These are phyloP conservation scores for Spialia ferax DNA, from an alignment of 2,888 invertebrate genomes.

Conservation along the genomic window DNA sequence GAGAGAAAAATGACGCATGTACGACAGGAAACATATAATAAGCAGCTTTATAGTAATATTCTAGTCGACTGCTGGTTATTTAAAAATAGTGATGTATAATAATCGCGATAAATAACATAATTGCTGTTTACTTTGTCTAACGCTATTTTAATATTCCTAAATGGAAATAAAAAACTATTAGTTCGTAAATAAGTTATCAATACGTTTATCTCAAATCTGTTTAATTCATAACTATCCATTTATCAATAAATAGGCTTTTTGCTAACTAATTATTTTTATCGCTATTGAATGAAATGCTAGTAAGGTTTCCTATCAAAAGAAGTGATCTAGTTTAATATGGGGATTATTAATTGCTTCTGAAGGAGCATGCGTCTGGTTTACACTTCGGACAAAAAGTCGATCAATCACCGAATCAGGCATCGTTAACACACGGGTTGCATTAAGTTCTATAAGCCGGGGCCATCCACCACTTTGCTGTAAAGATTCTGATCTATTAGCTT, in stretches of 20 bases:
- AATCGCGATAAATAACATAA: slow-evolving; percentile 4
- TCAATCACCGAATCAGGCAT: slow-evolving; percentile 82
- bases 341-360: slow-evolving; percentile 67
- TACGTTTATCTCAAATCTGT: neutral
- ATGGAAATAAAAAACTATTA: neutral
- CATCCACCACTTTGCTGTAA: slow-evolving; percentile 72
- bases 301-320: slow-evolving; percentile 28
- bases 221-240: neutral
- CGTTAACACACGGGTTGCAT: slow-evolving; percentile 79
- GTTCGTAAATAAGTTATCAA: neutral
- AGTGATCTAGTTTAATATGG: slow-evolving; percentile 43
- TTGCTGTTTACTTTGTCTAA: slow-evolving; percentile 26
- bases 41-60: slow-evolving; percentile 15
- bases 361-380: slow-evolving; percentile 69
- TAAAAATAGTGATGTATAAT: slow-evolving; percentile 16
- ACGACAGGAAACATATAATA: slow-evolving; percentile 31
- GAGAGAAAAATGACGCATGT: slow-evolving; percentile 26
- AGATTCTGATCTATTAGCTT: slow-evolving; percentile 83
- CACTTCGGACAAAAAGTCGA: slow-evolving; percentile 70
- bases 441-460: slow-evolving; percentile 76
- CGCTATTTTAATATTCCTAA: slow-evolving; percentile 12
- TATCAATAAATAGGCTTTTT: neutral
- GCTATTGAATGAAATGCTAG: slow-evolving; percentile 15
- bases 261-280: slow-evolving; percentile 4
- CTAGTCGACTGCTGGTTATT: slow-evolving; percentile 8